A percentile compares a stretch with the other conserved stretches of the same genome.
Conservation (phyloP, 2,888 invertebrate species). For the Caenorhabditis uteleia region DNA sequence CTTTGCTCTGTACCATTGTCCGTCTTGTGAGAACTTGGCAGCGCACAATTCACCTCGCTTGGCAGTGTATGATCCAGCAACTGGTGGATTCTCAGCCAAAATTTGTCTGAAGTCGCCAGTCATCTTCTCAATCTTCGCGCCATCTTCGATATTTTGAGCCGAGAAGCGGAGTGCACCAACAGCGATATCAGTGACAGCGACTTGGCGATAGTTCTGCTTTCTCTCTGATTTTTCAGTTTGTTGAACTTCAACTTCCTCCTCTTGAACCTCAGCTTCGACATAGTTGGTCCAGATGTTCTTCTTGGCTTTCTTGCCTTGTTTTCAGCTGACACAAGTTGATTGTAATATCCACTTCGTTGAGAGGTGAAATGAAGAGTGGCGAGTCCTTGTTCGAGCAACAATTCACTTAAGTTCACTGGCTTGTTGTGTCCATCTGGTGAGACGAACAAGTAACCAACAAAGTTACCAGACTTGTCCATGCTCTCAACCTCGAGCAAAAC, state of each 20-base stretch:
- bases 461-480: constrained; percentile 95
- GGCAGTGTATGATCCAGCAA: constrained; percentile 76
- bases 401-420: constrained; percentile 83
- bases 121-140: constrained; percentile 82
- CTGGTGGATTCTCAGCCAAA: constrained; percentile 83
- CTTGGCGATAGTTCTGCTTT: constrained; percentile 60
- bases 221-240: constrained; percentile 60
- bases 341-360: constrained; percentile 84
- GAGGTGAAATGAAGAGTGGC: constrained; percentile 83
- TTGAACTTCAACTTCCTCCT: constrained; percentile 53
- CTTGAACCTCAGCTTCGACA: constrained; percentile 55
- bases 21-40: constrained; percentile 85
- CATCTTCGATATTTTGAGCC: constrained; percentile 84
- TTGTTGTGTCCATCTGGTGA: constrained; percentile 72
- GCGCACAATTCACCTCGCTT: constrained; percentile 83
- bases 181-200: constrained; percentile 80
- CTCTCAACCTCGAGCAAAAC: constrained; percentile 75
- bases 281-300: constrained; percentile 61
- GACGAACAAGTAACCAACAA: constrained; percentile 89
- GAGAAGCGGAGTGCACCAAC: constrained; percentile 79
- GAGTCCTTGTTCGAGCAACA: constrained; percentile 69
- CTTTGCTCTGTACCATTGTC: constrained; percentile 94
- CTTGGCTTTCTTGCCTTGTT: constrained; percentile 83
- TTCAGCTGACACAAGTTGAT: constrained; percentile 84
- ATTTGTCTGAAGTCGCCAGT: constrained; percentile 87